Evolutionary conservation across 2,797 vertebrate species (phyloP).

Genomic region (Heliangelus exortis): DNA sequence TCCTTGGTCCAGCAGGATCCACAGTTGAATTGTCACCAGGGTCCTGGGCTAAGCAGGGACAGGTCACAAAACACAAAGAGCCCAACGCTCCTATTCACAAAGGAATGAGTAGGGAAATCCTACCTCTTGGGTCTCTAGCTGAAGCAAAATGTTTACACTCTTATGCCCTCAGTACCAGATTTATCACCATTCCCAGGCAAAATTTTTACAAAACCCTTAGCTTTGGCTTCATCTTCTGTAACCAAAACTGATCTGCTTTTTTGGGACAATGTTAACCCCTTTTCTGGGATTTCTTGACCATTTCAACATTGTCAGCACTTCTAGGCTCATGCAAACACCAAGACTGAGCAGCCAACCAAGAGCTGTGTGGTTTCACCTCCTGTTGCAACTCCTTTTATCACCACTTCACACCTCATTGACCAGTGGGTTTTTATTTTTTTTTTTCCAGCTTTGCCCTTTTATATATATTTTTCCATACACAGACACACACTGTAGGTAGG

Average conservation of each 20-base stretch:
- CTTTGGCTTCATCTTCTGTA: neutral
- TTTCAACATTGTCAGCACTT: neutral
- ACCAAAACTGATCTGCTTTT: neutral
- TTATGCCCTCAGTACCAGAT: neutral
- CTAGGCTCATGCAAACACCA: neutral
- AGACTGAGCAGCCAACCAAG: neutral
- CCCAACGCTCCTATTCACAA: fast-evolving
- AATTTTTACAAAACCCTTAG: neutral
- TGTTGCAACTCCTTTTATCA: constrained; percentile 72
- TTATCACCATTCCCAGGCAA: neutral
- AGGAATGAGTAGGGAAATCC: neutral
- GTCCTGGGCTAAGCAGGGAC: neutral
- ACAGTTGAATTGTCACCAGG: neutral
- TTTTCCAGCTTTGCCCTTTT: constrained; percentile 67
- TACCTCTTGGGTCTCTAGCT: neutral
- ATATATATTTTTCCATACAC: constrained; percentile 48
- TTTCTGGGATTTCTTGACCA: neutral
- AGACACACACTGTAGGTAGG: neutral
- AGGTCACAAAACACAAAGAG: neutral
- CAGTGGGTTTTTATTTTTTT: constrained; percentile 68
- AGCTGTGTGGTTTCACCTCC: constrained; percentile 58
- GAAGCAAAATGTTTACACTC: neutral
- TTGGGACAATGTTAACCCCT: neutral
- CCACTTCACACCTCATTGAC: constrained; percentile 74
- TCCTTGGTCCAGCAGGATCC: too few species aligned